Evolutionary conservation across 2,888 invertebrate genomes (phyloP).

Genomic region (Entomobrya proxima): DNA sequence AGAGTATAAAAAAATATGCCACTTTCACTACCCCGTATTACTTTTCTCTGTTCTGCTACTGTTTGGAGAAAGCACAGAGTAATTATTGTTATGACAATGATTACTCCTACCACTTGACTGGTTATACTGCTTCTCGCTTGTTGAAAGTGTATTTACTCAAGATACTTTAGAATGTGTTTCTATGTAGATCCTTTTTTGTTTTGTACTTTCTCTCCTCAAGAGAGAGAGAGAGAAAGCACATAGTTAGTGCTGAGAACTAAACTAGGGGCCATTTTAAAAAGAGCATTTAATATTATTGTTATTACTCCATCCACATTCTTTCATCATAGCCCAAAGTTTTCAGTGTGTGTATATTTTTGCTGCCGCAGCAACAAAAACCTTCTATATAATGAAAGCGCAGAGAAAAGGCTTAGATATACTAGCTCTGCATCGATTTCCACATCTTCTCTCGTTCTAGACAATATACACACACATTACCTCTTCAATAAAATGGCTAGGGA

Average conservation of each 20-base stretch:
- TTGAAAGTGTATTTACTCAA: not conserved
- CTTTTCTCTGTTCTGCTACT: too few relatives aligned
- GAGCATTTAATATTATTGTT: constrained; percentile 61
- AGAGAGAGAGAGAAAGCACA: not conserved
- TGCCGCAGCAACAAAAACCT: too few relatives aligned
- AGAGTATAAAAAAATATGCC: not conserved
- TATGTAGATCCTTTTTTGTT: too few relatives aligned
- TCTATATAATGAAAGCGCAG: not conserved
- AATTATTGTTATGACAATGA: constrained; percentile 25
- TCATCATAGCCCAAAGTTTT: not conserved
- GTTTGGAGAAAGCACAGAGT: constrained; percentile 18
- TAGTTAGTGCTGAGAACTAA: not conserved
- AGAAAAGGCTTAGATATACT: too few relatives aligned
- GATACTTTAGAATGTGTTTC: not conserved
- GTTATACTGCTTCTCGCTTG: not conserved
- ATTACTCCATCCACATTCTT: constrained; percentile 25
- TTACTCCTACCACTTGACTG: not conserved
- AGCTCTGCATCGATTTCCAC: not conserved
- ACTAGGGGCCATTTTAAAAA: constrained; percentile 22
- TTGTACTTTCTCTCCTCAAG: not conserved
- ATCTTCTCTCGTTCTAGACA: not conserved
- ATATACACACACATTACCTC: too few relatives aligned
- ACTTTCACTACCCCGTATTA: too few relatives aligned
- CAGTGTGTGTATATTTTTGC: too few relatives aligned
- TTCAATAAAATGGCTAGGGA: not conserved